phyloP scores from a whole-genome alignment of 2,888 invertebrate species.

The Ectropis crepuscularia region DNA sequence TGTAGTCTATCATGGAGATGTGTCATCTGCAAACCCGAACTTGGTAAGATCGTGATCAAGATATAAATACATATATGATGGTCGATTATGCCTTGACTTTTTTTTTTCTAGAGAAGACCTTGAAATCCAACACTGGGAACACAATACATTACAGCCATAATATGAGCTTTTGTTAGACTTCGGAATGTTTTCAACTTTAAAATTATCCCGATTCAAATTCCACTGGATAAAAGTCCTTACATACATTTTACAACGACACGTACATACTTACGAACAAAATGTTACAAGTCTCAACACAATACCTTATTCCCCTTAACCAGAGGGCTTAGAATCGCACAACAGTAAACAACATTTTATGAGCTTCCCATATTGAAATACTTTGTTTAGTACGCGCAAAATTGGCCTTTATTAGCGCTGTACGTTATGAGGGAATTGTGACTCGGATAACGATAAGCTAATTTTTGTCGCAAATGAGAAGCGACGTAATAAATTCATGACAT shows the following conservation, averaged over 20 bases:
- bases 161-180: no score
- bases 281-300: slow-evolving; percentile 8
- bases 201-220: no score
- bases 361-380: slow-evolving; percentile 42
- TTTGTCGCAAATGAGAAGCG: slow-evolving; percentile 18
- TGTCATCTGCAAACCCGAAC: no score
- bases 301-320: slow-evolving; percentile 14
- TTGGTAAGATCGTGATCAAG: no score
- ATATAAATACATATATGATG: no score
- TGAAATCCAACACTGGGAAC: no score
- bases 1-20: no score
- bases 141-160: no score
- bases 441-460: slow-evolving; percentile 22
- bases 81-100: no score
- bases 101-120: no score
- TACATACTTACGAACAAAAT: slow-evolving; percentile 1
- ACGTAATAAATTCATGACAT: neutral
- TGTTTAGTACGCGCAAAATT: slow-evolving; percentile 41
- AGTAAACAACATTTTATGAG: slow-evolving; percentile 41
- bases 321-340: slow-evolving; percentile 35
- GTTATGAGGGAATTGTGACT: slow-evolving; percentile 24
- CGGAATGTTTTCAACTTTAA: no score
- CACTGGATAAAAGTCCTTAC: no score
- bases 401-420: slow-evolving; percentile 40
- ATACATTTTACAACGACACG: neutral